Conservation (phyloP, 2,113 vertebrate genomes). For the Tamias sibiricus region DNA sequence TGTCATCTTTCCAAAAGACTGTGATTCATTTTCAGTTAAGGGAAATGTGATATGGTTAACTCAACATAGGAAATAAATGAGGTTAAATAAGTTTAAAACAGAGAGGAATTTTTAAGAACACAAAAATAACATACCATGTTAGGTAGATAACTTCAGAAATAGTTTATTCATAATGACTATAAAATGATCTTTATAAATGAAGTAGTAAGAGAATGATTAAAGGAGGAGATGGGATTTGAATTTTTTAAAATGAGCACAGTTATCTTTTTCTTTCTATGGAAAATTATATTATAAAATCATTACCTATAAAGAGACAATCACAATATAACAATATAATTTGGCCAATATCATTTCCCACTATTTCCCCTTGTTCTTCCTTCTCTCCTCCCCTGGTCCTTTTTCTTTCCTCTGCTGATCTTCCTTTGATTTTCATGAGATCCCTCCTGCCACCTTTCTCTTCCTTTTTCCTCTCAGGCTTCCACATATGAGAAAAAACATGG, state of each 20-base stretch:
- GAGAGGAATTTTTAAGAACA: constrained; percentile 33
- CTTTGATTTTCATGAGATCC: too few species aligned
- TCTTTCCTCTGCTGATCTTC: too few species aligned
- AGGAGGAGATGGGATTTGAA: background rate
- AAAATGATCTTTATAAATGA: constrained; percentile 26
- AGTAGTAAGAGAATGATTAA: constrained; percentile 38
- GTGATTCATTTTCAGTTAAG: background rate
- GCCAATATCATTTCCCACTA: too few species aligned
- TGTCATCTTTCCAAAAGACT: constrained; percentile 11
- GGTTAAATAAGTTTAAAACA: background rate
- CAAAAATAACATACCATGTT: background rate
- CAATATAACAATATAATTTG: too few species aligned
- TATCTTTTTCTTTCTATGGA: too few species aligned
- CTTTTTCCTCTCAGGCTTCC: too few species aligned
- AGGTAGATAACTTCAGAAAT: background rate
- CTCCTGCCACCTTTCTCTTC: too few species aligned
- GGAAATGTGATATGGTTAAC: constrained; percentile 3
- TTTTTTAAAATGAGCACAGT: background rate
- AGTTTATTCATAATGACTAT: background rate
- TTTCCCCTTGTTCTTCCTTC: too few species aligned
- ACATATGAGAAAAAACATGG: too few species aligned
- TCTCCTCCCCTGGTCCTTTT: too few species aligned
- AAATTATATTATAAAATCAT: too few species aligned
- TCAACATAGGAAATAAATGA: background rate
- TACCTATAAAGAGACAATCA: too few species aligned